Conservation (phyloP, 2,797 vertebrate species). For the Megaceryle alcyon region DNA sequence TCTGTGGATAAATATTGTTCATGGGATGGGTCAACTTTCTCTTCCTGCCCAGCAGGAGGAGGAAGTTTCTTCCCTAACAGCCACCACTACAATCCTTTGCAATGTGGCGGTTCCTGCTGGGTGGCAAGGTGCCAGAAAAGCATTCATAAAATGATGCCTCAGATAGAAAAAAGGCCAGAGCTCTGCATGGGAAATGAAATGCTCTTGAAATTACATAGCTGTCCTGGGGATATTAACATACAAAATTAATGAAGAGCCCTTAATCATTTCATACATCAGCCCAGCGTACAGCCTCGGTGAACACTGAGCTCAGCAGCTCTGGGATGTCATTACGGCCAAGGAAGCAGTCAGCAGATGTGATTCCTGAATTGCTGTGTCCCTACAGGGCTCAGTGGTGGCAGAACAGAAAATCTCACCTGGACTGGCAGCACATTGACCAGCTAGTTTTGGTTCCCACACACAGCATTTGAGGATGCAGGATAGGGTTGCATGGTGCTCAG, state of each 20-base stretch:
- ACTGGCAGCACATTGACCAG: neutral
- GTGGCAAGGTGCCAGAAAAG: neutral
- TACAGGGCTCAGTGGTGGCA: no score
- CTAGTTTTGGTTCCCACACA: neutral
- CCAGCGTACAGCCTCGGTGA: neutral
- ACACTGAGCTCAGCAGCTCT: neutral
- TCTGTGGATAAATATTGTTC: neutral
- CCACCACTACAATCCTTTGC: accelerated
- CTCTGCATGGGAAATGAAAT: neutral
- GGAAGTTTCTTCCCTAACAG: neutral
- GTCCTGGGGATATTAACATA: neutral
- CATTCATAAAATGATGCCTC: neutral
- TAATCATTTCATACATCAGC: neutral
- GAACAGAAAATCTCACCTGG: neutral
- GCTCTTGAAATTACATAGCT: neutral
- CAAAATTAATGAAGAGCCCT: neutral
- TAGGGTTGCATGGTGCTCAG: neutral
- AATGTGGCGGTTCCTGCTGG: neutral
- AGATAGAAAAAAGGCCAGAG: neutral
- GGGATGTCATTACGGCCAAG: neutral
- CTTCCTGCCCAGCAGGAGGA: neutral
- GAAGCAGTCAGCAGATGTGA: neutral
- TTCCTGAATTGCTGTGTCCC: neutral
- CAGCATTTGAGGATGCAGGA: accelerated
- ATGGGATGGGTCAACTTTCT: neutral